A percentile compares a stretch with the other conserved stretches of the same genome.
Conservation (phyloP, 2,113 vertebrate genomes). For the Aplodontia rufa region DNA sequence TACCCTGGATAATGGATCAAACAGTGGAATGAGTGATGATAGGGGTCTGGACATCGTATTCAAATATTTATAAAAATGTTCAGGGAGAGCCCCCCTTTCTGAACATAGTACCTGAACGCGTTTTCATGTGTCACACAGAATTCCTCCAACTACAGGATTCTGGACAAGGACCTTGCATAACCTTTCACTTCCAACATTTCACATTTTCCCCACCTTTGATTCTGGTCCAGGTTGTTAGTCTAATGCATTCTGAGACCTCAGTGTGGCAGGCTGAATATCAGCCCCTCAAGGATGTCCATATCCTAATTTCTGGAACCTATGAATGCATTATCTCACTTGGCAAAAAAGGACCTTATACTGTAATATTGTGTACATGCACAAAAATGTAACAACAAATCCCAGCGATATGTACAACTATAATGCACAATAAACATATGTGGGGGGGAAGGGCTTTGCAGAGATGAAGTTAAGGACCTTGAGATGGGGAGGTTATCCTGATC, state of each 20-base stretch:
- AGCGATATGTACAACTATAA: no score
- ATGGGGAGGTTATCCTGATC: neutral
- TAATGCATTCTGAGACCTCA: neutral
- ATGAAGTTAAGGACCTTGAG: neutral
- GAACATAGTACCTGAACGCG: neutral
- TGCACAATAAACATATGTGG: no score
- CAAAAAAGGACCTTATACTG: no score
- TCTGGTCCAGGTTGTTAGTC: neutral
- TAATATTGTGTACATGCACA: no score
- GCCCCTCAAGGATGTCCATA: neutral
- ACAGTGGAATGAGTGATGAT: neutral
- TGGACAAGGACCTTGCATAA: neutral
- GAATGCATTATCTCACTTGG: neutral
- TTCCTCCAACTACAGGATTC: neutral
- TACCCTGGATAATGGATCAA: neutral
- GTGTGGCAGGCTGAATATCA: neutral
- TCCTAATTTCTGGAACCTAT: neutral
- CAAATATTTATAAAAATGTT: neutral
- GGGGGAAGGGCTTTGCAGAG: neutral
- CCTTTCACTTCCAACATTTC: neutral
- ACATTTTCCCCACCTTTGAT: neutral
- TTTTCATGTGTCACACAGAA: neutral
- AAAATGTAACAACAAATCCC: no score
- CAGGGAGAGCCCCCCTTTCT: neutral
- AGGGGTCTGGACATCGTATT: neutral